Conservation (phyloP, 2,888 invertebrate species). For the Folsomia candida region DNA sequence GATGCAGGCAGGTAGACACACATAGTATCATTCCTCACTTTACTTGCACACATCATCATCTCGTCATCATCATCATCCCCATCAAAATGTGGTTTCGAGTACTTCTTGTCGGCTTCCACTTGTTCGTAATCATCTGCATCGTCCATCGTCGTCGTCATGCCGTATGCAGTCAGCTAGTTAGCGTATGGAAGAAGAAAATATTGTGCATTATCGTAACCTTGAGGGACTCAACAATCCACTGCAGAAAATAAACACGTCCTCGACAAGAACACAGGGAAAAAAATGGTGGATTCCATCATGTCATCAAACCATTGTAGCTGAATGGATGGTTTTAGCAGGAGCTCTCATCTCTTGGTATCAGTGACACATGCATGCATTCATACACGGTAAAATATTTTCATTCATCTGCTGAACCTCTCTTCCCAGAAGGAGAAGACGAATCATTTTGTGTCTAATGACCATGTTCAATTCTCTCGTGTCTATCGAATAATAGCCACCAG, state of each 20-base stretch:
- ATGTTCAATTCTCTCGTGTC: neutral
- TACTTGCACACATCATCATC: neutral
- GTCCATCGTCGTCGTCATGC: no score
- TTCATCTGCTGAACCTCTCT: neutral
- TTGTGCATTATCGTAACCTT: slow-evolving; percentile 19
- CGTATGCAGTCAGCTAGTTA: neutral
- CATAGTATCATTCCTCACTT: neutral
- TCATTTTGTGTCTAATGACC: neutral
- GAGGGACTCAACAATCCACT: slow-evolving; percentile 15
- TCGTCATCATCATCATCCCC: neutral
- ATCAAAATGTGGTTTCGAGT: neutral
- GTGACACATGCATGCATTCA: neutral
- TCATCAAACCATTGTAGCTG: neutral
- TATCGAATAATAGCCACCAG: no score
- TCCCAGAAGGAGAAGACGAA: neutral
- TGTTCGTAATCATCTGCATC: neutral
- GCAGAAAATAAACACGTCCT: slow-evolving; percentile 9
- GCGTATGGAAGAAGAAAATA: neutral
- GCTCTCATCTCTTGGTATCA: neutral
- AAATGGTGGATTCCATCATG: slow-evolving; percentile 2
- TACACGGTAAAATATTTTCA: neutral
- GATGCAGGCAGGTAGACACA: neutral
- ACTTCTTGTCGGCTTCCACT: neutral
- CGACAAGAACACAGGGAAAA: slow-evolving; percentile 3
- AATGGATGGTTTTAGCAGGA: neutral